Percentiles rank a stretch among this genome's conserved stretches.
These are phyloP conservation scores for Epizoanthus rinbou DNA, from an alignment of 92 coral and sea anemone genomes.

Conservation along the genomic window DNA sequence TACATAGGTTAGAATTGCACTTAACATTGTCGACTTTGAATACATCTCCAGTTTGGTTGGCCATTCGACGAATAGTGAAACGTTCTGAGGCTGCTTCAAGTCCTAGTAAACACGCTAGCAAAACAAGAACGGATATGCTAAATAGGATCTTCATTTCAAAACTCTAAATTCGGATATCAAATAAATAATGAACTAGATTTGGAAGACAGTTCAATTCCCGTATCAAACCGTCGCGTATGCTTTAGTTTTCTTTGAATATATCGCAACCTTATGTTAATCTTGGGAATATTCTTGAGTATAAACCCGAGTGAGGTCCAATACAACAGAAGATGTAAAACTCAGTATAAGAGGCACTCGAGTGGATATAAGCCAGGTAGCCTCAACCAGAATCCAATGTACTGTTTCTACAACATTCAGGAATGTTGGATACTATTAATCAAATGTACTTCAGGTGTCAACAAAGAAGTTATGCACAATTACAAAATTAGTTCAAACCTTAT, in stretches of 20 bases:
- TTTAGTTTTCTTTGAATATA: background rate
- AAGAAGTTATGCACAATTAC: background rate
- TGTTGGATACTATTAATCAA: background rate
- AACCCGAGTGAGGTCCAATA: background rate
- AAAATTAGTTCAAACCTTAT: background rate
- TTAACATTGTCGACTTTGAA: background rate
- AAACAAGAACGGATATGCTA: background rate
- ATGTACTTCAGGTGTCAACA: background rate
- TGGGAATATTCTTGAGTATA: background rate
- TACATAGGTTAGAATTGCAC: background rate
- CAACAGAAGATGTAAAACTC: background rate
- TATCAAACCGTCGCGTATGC: background rate
- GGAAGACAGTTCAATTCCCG: background rate
- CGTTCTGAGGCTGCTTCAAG: background rate
- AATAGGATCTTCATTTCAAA: background rate
- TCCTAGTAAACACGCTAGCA: background rate
- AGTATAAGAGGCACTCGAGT: background rate
- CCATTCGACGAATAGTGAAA: conserved; percentile 8
- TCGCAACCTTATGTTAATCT: background rate
- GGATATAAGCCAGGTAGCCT: background rate
- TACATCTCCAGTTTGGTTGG: conserved; percentile 15
- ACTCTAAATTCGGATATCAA: background rate
- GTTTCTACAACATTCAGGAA: background rate
- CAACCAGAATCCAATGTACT: background rate
- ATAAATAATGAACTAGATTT: background rate